Evolutionary conservation across 2,888 invertebrate genomes (phyloP), one percentile per base, ranked within the genome.

Genomic region (Noctua comes): DNA sequence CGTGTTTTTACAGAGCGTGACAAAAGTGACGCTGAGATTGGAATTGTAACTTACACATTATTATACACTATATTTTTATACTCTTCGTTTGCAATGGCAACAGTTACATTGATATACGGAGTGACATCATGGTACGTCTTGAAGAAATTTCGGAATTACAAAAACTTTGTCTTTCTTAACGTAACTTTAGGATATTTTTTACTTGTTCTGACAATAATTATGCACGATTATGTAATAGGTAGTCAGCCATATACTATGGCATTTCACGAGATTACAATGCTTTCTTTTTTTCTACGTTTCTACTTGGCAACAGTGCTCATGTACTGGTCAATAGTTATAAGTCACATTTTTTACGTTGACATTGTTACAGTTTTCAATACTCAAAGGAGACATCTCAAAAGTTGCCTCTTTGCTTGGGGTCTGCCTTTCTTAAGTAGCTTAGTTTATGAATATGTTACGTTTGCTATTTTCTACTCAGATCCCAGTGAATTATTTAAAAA

Each of bases 341-440:
- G 36, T 4, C 36, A 57, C 36, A 66, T 76, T 57, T 77, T 77
- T 46, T 77, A 76, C 18, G 27, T 66, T 6, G 77, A 77, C 2
- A 24, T 76, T 40, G 76, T 77, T 3, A 40, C 66, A 66, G 76
- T 77, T 24, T 77, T 77, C 27, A 76, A 66, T 31, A 31, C 18
- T 3, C 46, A 8, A 3, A 36, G 57, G 27, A 66, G 24, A 57
- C 76, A 66, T 77, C 66, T 48, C 21, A 51, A 21, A 51, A 51
- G 51, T 51, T 2, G 21, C 51, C 51, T 51, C 51, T 51, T 51
- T 51, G 57, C 46, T 54, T 77, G 77, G 77, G 66, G 5, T 21
- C 13, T 27, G 11, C 16, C 76, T 18, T 2, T 76, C n/a, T 0
- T 66, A 57, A 1, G 21, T 18, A 66, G 46, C 0, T 0, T 48